phyloP scores from a whole-genome alignment of 2,888 invertebrate species.

The Spilosoma lubricipeda region DNA sequence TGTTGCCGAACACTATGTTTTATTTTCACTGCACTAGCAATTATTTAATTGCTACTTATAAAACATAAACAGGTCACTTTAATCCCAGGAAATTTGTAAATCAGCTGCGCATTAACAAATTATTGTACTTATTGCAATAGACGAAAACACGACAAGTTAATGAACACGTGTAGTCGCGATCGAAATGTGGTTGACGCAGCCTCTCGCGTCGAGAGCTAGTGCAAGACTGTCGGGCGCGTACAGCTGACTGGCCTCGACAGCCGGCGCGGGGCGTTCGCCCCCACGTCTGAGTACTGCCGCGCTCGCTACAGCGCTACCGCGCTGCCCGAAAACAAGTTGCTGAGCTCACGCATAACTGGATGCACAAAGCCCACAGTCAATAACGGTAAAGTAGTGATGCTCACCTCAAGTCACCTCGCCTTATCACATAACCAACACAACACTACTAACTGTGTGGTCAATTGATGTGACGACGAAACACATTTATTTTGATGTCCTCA shows the following conservation, averaged over 20 bases:
- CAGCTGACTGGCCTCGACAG: constrained; percentile 17
- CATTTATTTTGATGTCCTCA: neutral
- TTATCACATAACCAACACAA: neutral
- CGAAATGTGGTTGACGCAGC: constrained; percentile 44
- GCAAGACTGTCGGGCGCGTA: constrained; percentile 43
- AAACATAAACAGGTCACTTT: constrained; percentile 7
- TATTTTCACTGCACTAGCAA: constrained; percentile 9
- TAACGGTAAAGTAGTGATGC: neutral
- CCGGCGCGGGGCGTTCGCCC: constrained; percentile 19
- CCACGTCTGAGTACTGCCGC: constrained; percentile 10
- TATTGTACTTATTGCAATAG: neutral
- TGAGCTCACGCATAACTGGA: neutral
- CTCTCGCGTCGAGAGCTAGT: constrained; percentile 57
- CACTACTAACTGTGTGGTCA: neutral
- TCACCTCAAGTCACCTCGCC: neutral
- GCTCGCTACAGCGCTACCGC: neutral
- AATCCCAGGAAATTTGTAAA: no score
- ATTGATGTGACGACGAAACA: neutral
- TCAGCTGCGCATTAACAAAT: constrained; percentile 6
- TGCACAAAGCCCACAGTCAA: neutral
- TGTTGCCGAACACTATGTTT: neutral
- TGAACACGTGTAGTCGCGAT: constrained; percentile 65
- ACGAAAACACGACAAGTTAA: constrained; percentile 30
- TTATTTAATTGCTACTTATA: neutral
- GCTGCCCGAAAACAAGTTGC: neutral